Evolutionary conservation across 2,797 vertebrate species (phyloP), one percentile per base, ranked within the genome.

Genomic region (Phataginus tetradactyla): DNA sequence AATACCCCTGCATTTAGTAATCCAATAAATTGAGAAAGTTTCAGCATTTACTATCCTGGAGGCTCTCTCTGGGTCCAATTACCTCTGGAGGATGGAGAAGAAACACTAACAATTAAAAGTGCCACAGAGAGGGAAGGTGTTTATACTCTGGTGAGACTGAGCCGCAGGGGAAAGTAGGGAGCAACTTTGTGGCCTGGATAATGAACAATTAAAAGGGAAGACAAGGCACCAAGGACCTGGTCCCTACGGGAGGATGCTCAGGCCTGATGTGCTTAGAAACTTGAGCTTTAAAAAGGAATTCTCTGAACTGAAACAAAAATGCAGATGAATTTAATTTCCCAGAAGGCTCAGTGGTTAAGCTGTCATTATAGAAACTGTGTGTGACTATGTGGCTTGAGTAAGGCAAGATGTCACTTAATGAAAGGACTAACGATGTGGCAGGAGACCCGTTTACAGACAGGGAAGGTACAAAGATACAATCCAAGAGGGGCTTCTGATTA

Each of bases 51-150:
- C 64, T 91, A 80, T 91, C 83, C 71, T 39, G 4, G 83, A 91
- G 94, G 79, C 83, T 85, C 90, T 83, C 96, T 96, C 88, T 55
- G 83, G 97, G 93, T 59, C 96, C 96, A 97, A 97, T 98, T 98
- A 98, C 92, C 87, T 95, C 90, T 49, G 37, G 66, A 97, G 95
- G 68, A 37, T 49, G 7, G 77, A 59, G 42, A 74, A 93, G 91
- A 95, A 91, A 93, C 64, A 90, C 45, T 89, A 79, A 84, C 92
- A 90, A 97, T 97, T 97, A 95, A 92, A 96, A 95, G 80, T 97
- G 85, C 55, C 90, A 79, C n/a, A 7, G 27, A 55, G 80, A 83
- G 4, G 39, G 7, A 25, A n/a, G 69, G 53, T 88, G 59, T 90
- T 90, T 87, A 90, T 17, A 75, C 57, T 83, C 39, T 3, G 25